Evolutionary conservation across 2,888 invertebrate genomes (phyloP), one percentile per base, ranked within the genome.

Genomic region (Meteorus cinctellus): DNA sequence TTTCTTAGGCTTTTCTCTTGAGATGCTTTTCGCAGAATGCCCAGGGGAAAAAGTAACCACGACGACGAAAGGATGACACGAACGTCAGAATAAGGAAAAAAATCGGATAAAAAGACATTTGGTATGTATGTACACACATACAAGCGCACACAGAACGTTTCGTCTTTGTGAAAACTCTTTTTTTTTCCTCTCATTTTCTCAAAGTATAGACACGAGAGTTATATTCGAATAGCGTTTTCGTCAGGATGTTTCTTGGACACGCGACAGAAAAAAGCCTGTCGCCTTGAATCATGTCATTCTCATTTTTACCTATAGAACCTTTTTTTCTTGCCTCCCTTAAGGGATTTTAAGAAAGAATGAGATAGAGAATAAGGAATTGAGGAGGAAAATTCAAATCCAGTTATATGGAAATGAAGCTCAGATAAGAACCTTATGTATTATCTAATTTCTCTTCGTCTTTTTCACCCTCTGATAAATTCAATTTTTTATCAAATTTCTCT

Each of bases 221-320:
- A 71, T 62, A 71, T 62, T 62, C 71, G 71, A 45, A 71, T 71
- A 62, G 59, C 59, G 59, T 71, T 73, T 36, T 66, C 48, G 60
- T 71, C 71, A 67, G 29, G 65, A 45, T 62, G 48, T 75, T 71
- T 67, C 59, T 67, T 67, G 59, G 59, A 29, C 31, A 59, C 59
- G 65, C 19, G 31, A 36, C 55, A 62, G 29, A 51, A 72, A 67
- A 48, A 27, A 41, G 66, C 41, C 70, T 71, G 70, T 75, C 60
- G 45, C 62, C 45, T 60, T 66, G 59, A 66, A 67, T 66, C 45
- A 60, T 31, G 51, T 48, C 55, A 66, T 36, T 71, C 41, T 65
- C 27, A 70, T 75, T 63, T 63, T 69, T 74, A 31, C 41, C 55
- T 48, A 34, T 59, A 59, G 41, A 55, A n/a, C 69, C 65, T 45